Base-by-base conservation (phyloP, 2,888 invertebrate species). In the Aricia artaxerxes region DNA sequence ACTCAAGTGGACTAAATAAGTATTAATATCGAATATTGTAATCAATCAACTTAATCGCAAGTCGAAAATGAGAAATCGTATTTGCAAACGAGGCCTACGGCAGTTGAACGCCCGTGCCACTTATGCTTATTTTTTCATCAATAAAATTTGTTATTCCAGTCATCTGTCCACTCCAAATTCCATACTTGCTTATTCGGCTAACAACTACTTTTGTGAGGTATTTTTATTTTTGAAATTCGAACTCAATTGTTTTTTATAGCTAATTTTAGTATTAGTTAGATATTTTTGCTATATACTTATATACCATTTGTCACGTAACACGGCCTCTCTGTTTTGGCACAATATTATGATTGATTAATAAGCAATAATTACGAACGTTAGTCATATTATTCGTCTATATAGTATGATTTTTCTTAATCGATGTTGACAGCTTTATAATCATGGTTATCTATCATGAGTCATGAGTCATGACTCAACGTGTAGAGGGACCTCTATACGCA, bases 101-200 rank as follows among this genome's bases (percentile, higher is more conserved):
- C 69, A 69, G 69, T 35, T 69, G 69, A 69, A 69, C 69, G 69
- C 69, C 69, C 69, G 69, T 35, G 69, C 35, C 69, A 69, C 69
- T 69, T 69, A 38, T 69, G 31, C 1, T 35, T 69, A 35, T 69
- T 64, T 69, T 69, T 69, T 69, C 69, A 69, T 69, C 69, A 69
- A 69, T 35, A 64, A 64, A 64, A 64, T 64, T 64, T 24, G 64
- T 31, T 4, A 69, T 35, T 11, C 31, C 69, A 69, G 35, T 11
- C 35, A 69, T 69, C n/a, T 69, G 69, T 69, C 31, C 11, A 69
- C 11, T 35, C 4, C 35, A 35, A 69, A 69, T 69, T 61, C 61
- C 61, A 61, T 24, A 57, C 57, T 61, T 35, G 69, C 69, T 35
- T 69, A 69, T 35, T 35, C 69, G 35, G 4, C 35, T 35, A 69